Base-by-base conservation (phyloP, 1,140 invertebrate species). In the Rhagoletis pomonella region DNA sequence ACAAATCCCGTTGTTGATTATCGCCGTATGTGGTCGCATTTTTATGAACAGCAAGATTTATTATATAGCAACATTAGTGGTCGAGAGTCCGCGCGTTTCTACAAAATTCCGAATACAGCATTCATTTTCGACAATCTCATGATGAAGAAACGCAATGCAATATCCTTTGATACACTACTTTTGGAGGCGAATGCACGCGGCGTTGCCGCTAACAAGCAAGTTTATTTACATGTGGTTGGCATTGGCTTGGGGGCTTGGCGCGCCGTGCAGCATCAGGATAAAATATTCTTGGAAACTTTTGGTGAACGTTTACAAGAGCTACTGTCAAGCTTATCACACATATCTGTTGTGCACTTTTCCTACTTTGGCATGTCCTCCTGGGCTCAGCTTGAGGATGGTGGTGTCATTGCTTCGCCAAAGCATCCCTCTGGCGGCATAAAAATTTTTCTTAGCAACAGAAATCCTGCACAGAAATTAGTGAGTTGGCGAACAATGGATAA, bases 291-390 rank as follows among this genome's bases (percentile, higher is more conserved):
- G 6, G 88, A 91, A 62, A 87, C 90, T 4, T 93, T 93, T 65
- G 89, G 89, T 17, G 87, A 92, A 67, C 90, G 92, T 14, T 64
- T 93, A 69, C 85, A 88, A 29, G 88, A 87, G 1, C 88, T 93
- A 5, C 84, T 89, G 12, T 39, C 89, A 0, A 67, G 86, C 0
- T 88, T 93, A 14, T 65, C 81, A 1, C 87, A 91, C 42, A 89
- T 93, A 17, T 90, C 88, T 0, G 90, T 91, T 29, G 89, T 93
- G 47, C 89, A 93, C 85, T 93, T 93, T 69, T 90, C 93, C 10
- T 93, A 91, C 89, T 92, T 93, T 19, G 87, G 89, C 12, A 12
- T 89, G 17, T 10, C 69, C 0, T 44, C 88, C 1, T 90, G 89
- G 7, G 88, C 86, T 1, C 47, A 87, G n/a, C 60, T 91, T 1